Evolutionary conservation across 1,140 invertebrate species (phyloP).

Genomic region (Leptopilina boulardi): DNA sequence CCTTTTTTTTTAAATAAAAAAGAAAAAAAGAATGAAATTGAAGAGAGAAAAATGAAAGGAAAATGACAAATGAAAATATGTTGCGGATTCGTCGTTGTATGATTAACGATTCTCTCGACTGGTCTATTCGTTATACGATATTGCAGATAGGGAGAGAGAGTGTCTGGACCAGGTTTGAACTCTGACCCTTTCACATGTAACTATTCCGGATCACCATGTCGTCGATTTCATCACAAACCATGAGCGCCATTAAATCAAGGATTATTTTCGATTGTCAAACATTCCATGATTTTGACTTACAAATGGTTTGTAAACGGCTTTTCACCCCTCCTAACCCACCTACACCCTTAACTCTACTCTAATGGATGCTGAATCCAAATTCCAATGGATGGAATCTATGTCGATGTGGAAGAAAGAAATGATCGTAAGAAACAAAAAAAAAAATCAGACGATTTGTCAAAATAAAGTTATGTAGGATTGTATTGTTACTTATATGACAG

Average conservation of each 20-base stretch:
- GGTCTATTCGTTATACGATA: conserved; percentile 40
- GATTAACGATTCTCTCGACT: conserved; percentile 47
- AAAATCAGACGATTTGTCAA: background rate
- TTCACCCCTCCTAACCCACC: background rate
- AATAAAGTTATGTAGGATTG: too few relatives aligned
- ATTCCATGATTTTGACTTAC: conserved; percentile 16
- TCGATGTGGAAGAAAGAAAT: background rate
- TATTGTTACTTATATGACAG: too few relatives aligned
- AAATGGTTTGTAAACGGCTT: conserved; percentile 7
- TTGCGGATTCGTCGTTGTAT: conserved; percentile 43
- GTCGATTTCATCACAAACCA: conserved; percentile 27
- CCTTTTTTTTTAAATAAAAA: conserved; percentile 32
- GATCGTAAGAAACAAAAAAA: background rate
- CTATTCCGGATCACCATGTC: conserved; percentile 12
- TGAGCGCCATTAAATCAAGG: conserved; percentile 29
- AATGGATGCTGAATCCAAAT: too few relatives aligned
- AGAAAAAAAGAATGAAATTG: conserved; percentile 38
- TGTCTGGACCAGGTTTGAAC: background rate
- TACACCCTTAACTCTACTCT: too few relatives aligned
- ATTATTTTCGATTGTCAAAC: conserved; percentile 20
- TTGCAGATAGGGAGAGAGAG: background rate
- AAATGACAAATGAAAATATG: conserved; percentile 48
- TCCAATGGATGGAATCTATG: too few relatives aligned
- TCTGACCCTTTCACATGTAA: conserved; percentile 1
- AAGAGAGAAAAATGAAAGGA: conserved; percentile 29